Base-by-base conservation (phyloP, 1,140 invertebrate species). In the Anthonomus grandis region DNA sequence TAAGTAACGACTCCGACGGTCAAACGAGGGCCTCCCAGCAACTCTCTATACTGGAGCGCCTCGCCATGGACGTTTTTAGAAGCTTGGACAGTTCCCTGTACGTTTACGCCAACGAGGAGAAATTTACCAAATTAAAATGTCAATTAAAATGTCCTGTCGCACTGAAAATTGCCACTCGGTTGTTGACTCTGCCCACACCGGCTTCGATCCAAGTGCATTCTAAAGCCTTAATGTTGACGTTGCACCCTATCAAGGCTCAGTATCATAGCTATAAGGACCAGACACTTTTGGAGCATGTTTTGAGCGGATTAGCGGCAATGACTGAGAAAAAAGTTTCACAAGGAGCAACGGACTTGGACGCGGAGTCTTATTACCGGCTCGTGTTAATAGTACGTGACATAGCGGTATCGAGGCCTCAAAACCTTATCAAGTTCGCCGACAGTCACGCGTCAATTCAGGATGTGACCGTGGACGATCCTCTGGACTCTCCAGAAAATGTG, bases 211-310 rank as follows among this genome's bases (percentile, higher is more conserved):
- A 93, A 69, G 81, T 86, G 13, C 82, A 89, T 27, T 85, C 85
- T 0, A 88, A 87, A 56, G 86, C 86, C 21, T 78, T 97, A 48
- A 73, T 98, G 54, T 84, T 90, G 3, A 85, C 91, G 0, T 74
- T 97, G 4, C 87, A 94, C 66, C 73, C 78, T 8, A 86, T 82
- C 10, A 83, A 84, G 24, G 72, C 80, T 21, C 69, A 81, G 0
- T 97, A 95, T 74, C 90, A 95, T 70, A 83, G 84, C 60, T 92
- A 93, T 68, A 95, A 93, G 81, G 90, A 93, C 74, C 86, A 92
- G 68, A 88, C 90, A 0, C 78, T 95, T 2, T 71, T 95, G 8
- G 81, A 80, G 37, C 87, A 91, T 66, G 89, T 94, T 4, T 79
- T 88, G 60, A 77, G 81, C 19, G 84, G 86, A 39, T 74, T 93